phyloP scores from a whole-genome alignment of 2,113 vertebrate genomes.

The Vulpes ferrilata region DNA sequence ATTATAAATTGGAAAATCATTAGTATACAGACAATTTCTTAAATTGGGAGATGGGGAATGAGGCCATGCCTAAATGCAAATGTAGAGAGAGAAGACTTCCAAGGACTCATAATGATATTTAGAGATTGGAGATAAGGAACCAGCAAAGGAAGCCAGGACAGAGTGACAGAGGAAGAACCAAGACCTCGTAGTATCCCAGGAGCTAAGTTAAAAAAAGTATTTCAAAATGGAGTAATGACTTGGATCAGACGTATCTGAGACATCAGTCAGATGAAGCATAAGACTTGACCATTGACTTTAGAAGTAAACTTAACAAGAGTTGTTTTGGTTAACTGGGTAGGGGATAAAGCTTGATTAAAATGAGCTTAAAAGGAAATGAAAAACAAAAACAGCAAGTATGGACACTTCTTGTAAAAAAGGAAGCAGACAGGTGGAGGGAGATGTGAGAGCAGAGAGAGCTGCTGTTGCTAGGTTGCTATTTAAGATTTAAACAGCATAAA shows the following conservation, averaged over 20 bases:
- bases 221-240: background rate
- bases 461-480: background rate
- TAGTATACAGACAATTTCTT: background rate
- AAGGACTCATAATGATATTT: background rate
- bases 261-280: background rate
- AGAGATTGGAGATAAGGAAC: background rate
- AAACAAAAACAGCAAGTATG: background rate
- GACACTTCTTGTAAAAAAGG: background rate
- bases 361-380: background rate
- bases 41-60: background rate
- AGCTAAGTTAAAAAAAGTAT: background rate
- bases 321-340: background rate
- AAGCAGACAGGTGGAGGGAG: background rate
- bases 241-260: background rate
- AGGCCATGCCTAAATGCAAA: background rate
- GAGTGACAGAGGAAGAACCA: background rate
- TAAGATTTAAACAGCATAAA: background rate
- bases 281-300: background rate
- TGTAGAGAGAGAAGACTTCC: background rate
- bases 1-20: background rate
- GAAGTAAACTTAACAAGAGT: background rate
- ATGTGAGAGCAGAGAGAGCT: background rate
- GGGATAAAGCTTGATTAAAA: background rate
- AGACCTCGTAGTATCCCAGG: background rate
- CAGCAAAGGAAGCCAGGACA: background rate